These are phyloP conservation scores for Hypomecis punctinalis DNA, from an alignment of 2,888 invertebrate genomes.

Conservation along the genomic window DNA sequence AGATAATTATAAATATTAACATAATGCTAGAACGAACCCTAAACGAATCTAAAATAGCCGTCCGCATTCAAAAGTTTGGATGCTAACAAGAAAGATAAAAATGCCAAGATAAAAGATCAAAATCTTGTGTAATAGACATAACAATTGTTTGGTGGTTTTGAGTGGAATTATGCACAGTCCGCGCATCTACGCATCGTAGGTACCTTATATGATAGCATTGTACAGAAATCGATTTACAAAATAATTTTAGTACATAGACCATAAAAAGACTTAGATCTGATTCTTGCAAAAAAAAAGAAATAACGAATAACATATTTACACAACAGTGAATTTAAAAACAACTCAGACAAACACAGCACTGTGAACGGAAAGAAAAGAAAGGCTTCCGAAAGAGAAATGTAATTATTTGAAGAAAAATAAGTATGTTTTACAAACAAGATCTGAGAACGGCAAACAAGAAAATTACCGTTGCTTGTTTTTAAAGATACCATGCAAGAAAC, in stretches of 20 bases:
- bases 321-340: slow-evolving; percentile 14
- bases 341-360: slow-evolving; percentile 18
- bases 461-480: slow-evolving; percentile 53
- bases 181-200: no score
- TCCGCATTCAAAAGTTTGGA: no score
- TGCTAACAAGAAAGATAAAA: no score
- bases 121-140: no score
- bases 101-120: no score
- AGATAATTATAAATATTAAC: no score
- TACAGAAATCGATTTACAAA: no score
- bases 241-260: background rate
- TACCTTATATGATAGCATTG: no score
- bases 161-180: no score
- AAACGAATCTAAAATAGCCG: no score
- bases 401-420: slow-evolving; percentile 36
- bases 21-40: no score
- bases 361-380: slow-evolving; percentile 16
- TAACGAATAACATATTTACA: slow-evolving; percentile 5
- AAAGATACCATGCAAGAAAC: slow-evolving; percentile 42
- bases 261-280: background rate
- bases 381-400: slow-evolving; percentile 31
- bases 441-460: slow-evolving; percentile 52
- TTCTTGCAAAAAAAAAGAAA: background rate
- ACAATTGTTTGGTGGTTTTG: no score
- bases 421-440: slow-evolving; percentile 42